Conservation (phyloP, 2,797 vertebrate species). For the Loriculus beryllinus region DNA sequence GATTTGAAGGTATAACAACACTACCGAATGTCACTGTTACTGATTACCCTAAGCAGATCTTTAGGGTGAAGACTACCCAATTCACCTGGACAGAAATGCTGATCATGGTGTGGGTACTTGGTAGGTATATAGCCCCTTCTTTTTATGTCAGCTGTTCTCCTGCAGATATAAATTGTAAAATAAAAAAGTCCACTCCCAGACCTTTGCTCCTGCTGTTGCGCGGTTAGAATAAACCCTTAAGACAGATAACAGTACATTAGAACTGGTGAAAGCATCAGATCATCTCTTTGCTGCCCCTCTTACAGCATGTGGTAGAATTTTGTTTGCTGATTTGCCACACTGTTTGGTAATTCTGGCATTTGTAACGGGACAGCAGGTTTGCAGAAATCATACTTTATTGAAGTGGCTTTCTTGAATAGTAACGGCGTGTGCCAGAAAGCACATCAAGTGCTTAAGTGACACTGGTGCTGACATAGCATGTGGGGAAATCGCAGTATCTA, state of each 20-base stretch:
- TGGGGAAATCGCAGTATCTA: background rate
- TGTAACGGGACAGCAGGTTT: background rate
- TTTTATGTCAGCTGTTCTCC: background rate
- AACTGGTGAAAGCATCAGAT: background rate
- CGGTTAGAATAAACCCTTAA: background rate
- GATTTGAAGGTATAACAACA: slow-evolving; percentile 84
- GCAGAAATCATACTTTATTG: background rate
- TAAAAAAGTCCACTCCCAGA: background rate
- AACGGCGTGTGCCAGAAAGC: background rate
- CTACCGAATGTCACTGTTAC: slow-evolving; percentile 85
- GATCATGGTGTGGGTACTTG: slow-evolving; percentile 90
- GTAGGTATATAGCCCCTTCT: slow-evolving; percentile 71
- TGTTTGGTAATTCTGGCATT: background rate
- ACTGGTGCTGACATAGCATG: background rate
- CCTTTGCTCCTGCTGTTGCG: background rate
- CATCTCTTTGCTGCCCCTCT: background rate
- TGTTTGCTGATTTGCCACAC: background rate
- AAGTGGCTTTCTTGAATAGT: background rate
- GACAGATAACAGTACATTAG: background rate
- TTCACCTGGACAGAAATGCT: slow-evolving; percentile 89
- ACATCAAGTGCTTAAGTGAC: background rate
- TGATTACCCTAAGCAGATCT: slow-evolving; percentile 87
- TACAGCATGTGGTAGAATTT: background rate
- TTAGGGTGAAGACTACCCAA: slow-evolving; percentile 87
- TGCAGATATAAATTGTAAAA: background rate